Base-by-base conservation (phyloP, 1,140 invertebrate genomes). In the Formica selysi region DNA sequence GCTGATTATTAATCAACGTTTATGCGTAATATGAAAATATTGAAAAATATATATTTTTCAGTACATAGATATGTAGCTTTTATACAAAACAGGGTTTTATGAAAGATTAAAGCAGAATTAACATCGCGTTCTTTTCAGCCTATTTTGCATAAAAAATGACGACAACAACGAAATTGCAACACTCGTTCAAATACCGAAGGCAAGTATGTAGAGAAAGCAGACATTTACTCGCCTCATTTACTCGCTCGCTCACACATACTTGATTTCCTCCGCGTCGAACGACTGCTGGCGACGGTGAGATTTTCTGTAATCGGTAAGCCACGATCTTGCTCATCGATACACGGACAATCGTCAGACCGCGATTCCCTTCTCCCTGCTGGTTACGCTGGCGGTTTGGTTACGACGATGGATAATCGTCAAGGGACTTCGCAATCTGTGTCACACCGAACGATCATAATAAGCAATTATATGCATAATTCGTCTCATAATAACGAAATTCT, bases 91-190 rank as follows among this genome's bases (percentile, higher is more conserved):
- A 29, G 11, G 29, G 11, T 13, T 62, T 44, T 48, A 79, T 3
- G 54, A 70, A 38, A 10, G 54, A n/a, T 54, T 48, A 29, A 73
- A 61, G n/a, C 1, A 3, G 22, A 78, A 65, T 68, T 36, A 10
- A 7, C 19, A 3, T 19, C 11, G 54, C 38, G 3, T 26, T 36
- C 13, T 32, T 51, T 83, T n/a, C 13, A 11, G 16, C 11, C 36
- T 19, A 73, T 64, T 11, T 8, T 51, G 22, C 22, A 41, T 51
- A 29, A 62, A 44, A 38, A n/a, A 51, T 16, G 79, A 57, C 32
- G 51, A 85, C 19, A 62, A 88, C 76, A 44, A 64, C 32, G 26
- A 68, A 88, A 86, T 89, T 89, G 73, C 86, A 79, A 85, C 67
- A 89, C 80, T 19, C 68, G 48, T 65, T 81, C 70, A 64, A 83